phyloP scores from a whole-genome alignment of 2,113 vertebrate species.

The Myotis brandtii region DNA sequence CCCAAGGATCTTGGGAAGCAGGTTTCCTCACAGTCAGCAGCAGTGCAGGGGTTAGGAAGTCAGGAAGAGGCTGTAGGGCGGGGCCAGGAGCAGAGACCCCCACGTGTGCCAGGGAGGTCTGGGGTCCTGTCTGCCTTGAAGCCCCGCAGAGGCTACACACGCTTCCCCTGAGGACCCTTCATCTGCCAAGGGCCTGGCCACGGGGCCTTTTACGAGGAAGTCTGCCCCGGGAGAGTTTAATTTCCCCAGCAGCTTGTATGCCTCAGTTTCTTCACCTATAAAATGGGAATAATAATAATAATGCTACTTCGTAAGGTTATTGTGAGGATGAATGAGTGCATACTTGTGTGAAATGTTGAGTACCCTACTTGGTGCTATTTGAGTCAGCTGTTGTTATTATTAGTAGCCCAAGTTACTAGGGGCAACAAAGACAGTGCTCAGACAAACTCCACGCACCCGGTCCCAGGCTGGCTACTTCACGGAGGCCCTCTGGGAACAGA shows the following conservation, averaged over 20 bases:
- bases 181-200: not conserved
- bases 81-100: not conserved
- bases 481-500: not conserved
- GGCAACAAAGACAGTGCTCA: not conserved
- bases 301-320: not conserved
- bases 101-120: not conserved
- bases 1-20: not conserved
- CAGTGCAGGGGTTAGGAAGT: too few species aligned
- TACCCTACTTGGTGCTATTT: not conserved
- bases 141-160: not conserved
- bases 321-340: not conserved
- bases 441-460: not conserved
- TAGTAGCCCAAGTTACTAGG: not conserved
- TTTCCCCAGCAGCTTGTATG: not conserved
- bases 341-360: not conserved
- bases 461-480: not conserved
- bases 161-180: not conserved
- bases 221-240: not conserved
- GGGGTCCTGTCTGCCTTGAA: not conserved
- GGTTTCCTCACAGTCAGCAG: not conserved
- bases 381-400: not conserved
- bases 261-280: not conserved
- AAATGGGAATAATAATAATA: not conserved
- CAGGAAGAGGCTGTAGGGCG: not conserved
- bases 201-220: not conserved